Percentiles rank a stretch among this genome's conserved stretches.
Evolutionary conservation across 2,113 vertebrate genomes (phyloP).

Genomic region (Eonycteris spelaea): DNA sequence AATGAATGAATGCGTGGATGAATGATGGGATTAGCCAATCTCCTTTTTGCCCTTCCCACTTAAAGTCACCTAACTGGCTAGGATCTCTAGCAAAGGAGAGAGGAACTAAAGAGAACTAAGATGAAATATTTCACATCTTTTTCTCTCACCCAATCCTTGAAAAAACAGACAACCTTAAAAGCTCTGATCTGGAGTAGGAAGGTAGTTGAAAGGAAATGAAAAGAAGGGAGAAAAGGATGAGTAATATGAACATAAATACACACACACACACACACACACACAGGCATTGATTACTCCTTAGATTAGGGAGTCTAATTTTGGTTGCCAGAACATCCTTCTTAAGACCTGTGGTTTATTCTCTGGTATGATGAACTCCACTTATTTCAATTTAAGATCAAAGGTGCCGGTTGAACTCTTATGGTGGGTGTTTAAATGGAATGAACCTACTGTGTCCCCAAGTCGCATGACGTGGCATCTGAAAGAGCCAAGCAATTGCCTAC

Average conservation of each 20-base stretch:
- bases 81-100: neutral
- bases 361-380: neutral
- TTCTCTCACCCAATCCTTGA: neutral
- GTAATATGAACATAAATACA: neutral
- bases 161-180: neutral
- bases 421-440: neutral
- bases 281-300: neutral
- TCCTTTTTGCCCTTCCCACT: neutral
- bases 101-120: neutral
- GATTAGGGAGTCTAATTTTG: neutral
- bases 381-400: conserved; percentile 33
- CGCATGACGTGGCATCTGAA: conserved; percentile 27
- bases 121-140: neutral
- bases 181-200: conserved; percentile 23
- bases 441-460: neutral
- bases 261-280: neutral
- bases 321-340: neutral
- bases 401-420: neutral
- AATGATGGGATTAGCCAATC: neutral
- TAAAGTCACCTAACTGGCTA: neutral
- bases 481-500: conserved; percentile 42
- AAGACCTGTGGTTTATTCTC: neutral
- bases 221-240: neutral
- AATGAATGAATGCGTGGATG: neutral
- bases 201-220: conserved; percentile 13